A percentile compares a stretch with the other conserved stretches of the same genome.
These are phyloP conservation scores for Rhogogaster chlorosoma DNA, from an alignment of 2,888 invertebrate species.

Conservation along the genomic window DNA sequence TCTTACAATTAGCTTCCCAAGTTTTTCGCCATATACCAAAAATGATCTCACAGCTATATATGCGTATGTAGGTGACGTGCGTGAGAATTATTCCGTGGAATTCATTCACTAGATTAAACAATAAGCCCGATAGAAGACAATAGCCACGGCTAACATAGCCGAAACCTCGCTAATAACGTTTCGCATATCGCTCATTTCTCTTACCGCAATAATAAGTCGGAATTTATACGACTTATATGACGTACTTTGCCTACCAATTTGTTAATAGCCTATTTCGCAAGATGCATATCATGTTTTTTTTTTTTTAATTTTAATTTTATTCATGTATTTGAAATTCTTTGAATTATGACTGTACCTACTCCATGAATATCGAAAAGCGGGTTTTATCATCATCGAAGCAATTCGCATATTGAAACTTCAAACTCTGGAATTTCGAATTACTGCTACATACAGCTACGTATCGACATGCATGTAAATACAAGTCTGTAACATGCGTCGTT, in stretches of 20 bases:
- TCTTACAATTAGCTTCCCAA: not conserved
- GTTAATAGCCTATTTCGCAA: not conserved
- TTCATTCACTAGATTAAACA: not conserved
- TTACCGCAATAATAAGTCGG: not conserved
- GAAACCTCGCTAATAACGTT: not conserved
- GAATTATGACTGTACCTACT: not conserved
- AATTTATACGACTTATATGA: conserved; percentile 3
- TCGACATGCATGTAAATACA: conserved; percentile 8
- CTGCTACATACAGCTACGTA: not conserved
- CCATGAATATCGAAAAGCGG: not conserved
- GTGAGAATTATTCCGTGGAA: not conserved
- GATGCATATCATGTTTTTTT: not conserved
- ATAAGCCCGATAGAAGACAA: not conserved
- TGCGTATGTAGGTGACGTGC: not conserved
- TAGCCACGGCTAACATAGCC: not conserved
- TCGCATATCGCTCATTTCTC: conserved; percentile 1
- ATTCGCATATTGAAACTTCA: not conserved
- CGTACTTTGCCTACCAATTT: not conserved
- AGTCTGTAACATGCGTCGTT: conserved; percentile 3
- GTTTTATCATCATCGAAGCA: not conserved
- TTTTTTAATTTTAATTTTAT: not conserved
- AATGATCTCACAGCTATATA: not conserved
- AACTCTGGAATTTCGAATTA: not conserved
- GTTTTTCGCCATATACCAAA: not conserved
- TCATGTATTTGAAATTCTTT: not conserved